These are phyloP conservation scores for Pseudotriccus pelzelni DNA, from an alignment of 2,797 vertebrate genomes.

Conservation along the genomic window DNA sequence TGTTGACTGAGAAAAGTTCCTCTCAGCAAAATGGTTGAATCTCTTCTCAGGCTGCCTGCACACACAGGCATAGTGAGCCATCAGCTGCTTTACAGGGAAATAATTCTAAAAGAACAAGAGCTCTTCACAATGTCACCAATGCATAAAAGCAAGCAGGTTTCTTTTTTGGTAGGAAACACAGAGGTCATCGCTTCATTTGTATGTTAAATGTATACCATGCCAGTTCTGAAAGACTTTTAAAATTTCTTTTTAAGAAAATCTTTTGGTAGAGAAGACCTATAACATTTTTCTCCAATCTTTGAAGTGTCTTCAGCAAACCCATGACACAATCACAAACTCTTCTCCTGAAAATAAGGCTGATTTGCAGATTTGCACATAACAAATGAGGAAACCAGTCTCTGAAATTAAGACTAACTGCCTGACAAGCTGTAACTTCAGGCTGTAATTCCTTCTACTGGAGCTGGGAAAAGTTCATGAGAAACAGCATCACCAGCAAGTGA, in stretches of 20 bases:
- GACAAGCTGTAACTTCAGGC: background rate
- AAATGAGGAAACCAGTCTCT: background rate
- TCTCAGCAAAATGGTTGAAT: background rate
- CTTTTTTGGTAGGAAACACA: background rate
- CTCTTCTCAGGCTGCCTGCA: background rate
- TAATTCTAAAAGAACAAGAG: background rate
- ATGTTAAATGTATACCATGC: background rate
- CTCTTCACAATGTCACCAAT: background rate
- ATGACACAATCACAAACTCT: background rate
- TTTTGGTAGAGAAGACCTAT: background rate
- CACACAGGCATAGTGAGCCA: background rate
- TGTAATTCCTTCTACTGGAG: background rate
- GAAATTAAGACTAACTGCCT: background rate
- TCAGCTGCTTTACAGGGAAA: background rate
- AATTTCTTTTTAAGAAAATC: background rate
- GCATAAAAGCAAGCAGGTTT: background rate
- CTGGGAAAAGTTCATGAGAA: background rate
- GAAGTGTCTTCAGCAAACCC: background rate
- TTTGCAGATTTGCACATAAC: background rate
- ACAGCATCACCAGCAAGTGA: background rate
- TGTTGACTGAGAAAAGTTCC: background rate
- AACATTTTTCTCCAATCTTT: background rate
- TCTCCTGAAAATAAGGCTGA: background rate
- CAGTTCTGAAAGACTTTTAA: background rate
- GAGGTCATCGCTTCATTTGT: background rate